phyloP scores from a whole-genome alignment of 2,113 vertebrate genomes.

The Arvicanthis niloticus region DNA sequence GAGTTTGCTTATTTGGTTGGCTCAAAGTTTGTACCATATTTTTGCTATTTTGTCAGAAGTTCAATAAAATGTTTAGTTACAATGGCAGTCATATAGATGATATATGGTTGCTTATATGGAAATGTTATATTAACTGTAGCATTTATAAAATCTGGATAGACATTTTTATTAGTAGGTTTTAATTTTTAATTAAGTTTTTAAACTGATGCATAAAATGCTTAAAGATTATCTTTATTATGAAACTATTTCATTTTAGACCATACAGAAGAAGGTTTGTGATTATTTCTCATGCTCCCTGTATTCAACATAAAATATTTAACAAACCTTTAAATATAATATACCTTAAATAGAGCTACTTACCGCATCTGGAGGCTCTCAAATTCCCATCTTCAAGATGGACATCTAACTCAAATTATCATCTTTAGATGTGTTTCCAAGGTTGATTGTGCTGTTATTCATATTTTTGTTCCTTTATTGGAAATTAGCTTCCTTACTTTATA shows the following conservation, averaged over 20 bases:
- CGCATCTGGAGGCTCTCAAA: background rate
- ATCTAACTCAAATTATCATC: background rate
- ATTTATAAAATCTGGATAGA: background rate
- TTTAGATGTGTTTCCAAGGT: background rate
- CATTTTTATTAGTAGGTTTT: background rate
- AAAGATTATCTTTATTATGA: background rate
- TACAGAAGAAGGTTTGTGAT: background rate
- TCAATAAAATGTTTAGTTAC: background rate
- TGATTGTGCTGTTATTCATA: background rate
- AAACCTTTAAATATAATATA: background rate
- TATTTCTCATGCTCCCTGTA: slow-evolving; percentile 32
- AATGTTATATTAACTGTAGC: background rate
- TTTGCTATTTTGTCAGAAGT: background rate
- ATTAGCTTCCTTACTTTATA: background rate
- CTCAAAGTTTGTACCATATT: background rate
- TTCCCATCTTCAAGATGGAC: background rate
- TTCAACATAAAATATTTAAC: background rate
- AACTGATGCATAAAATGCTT: background rate
- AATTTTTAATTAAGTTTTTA: background rate
- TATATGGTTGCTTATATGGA: background rate
- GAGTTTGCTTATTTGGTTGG: background rate
- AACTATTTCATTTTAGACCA: background rate
- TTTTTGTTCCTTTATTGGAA: background rate
- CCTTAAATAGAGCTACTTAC: background rate
- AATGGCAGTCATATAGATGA: background rate